Base-by-base conservation (phyloP, 2,888 invertebrate species). In the Microplitis deprimator region DNA sequence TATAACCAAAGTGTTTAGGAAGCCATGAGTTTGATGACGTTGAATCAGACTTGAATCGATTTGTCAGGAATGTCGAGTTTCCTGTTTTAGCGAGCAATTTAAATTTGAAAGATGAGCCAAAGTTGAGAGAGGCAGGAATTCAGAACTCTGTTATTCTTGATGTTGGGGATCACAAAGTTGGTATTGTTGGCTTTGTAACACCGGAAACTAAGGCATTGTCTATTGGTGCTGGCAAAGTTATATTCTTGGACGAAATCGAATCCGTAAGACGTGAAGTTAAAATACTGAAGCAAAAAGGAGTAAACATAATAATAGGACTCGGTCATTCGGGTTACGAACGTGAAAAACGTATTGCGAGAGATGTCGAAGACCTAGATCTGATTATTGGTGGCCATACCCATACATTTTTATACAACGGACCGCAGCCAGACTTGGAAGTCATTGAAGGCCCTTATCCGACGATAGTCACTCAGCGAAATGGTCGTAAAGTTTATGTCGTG, bases 21-120 rank as follows among this genome's bases (percentile, higher is more conserved):
- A 98, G 98, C 87, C 97, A 98, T 88, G 97, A 98, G 90, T 96
- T 98, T 85, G 98, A 98, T 90, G 93, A 95, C 79, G 95, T 95
- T 5, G 91, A 95, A 0, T 90, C 91, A 0, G 96, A 96, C 5
- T 89, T 97, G 8, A 91, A 93, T 13, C 95, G 96, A 0, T 97
- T 95, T 84, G 90, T 97, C 8, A 90, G 93, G 77, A 92, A 93
- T 70, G 91, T 94, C 2, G 92, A 92, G 1, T 94, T 94, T 79
- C 96, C 97, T 0, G 92, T 96, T 1, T 90, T 98, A 1, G 93
- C 95, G 8, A 91, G 95, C 40, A 98, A 98, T 88, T 91, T 97
- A 74, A 92, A 96, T 83, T 91, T 95, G 0, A 91, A 91, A 13
- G 88, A 92, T 5, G 94, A 94, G 80, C 94, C 95, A 0, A 86